These are phyloP conservation scores for Poeciliopsis occidentalis DNA, from an alignment of 2,113 vertebrate species.

Conservation along the genomic window DNA sequence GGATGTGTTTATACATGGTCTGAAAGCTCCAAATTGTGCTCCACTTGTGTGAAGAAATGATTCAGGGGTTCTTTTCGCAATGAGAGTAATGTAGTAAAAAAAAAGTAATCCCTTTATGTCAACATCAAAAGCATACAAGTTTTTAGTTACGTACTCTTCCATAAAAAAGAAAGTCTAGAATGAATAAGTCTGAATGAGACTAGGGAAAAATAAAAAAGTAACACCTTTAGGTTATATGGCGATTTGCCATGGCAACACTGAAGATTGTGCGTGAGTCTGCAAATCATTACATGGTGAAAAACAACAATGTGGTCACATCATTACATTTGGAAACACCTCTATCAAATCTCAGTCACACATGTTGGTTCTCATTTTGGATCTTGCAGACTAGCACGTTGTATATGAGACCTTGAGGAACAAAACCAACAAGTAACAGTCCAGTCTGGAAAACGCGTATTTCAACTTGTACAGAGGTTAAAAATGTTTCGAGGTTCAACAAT, in stretches of 20 bases:
- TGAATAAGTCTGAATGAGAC: not conserved
- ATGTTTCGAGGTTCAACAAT: no score
- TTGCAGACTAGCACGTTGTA: not conserved
- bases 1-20: conserved; percentile 13
- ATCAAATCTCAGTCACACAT: not conserved
- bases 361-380: not conserved
- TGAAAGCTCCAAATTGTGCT: conserved; percentile 34
- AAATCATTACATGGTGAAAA: conserved; percentile 7
- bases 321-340: conserved; percentile 16
- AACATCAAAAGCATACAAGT: conserved; percentile 16
- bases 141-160: not conserved
- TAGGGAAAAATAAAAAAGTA: not conserved
- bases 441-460: no score
- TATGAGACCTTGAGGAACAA: not conserved
- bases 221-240: conserved; percentile 47
- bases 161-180: not conserved
- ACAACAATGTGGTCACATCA: conserved; percentile 25
- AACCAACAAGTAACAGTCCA: no score
- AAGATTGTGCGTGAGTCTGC: not conserved
- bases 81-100: conserved; percentile 11
- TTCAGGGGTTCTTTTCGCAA: conserved; percentile 26
- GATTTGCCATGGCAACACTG: conserved; percentile 21
- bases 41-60: conserved; percentile 40
- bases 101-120: not conserved
- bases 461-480: no score